These are phyloP conservation scores for Leucophora obtusa DNA, from an alignment of 2,888 invertebrate genomes.

Conservation along the genomic window DNA sequence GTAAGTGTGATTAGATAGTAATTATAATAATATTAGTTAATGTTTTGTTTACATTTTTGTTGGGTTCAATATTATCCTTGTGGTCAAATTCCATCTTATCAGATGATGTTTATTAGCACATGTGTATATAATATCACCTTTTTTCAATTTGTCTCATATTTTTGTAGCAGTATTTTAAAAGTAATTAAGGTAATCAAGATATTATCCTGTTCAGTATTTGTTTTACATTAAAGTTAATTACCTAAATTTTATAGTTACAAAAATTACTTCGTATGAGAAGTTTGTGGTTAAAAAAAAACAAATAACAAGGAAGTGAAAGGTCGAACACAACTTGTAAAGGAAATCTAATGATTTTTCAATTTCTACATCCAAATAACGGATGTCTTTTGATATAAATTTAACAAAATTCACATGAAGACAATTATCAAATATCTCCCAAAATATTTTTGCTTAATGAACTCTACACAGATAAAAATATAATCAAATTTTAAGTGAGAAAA, in stretches of 20 bases:
- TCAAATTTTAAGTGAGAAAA: too few species aligned
- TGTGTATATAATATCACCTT: constrained; percentile 68
- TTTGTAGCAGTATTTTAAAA: constrained; percentile 31
- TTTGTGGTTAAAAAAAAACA: too few species aligned
- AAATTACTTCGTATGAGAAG: too few species aligned
- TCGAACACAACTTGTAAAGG: too few species aligned
- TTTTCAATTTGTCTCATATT: constrained; percentile 31
- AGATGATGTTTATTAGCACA: not conserved
- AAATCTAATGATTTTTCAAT: too few species aligned
- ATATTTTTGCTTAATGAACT: too few species aligned
- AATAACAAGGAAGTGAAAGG: too few species aligned
- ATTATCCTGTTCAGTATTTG: constrained; percentile 68
- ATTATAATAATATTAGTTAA: constrained; percentile 68
- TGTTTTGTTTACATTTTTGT: constrained; percentile 67
- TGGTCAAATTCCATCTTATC: not conserved
- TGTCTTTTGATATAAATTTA: too few species aligned
- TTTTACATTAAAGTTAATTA: constrained; percentile 73
- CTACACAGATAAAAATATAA: too few species aligned
- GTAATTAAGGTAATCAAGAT: constrained; percentile 47
- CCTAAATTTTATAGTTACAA: constrained; percentile 39
- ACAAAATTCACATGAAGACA: too few species aligned
- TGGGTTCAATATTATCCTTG: constrained; percentile 1
- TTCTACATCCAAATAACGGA: too few species aligned
- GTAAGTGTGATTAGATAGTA: constrained; percentile 31
- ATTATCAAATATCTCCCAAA: too few species aligned